A percentile compares a stretch with the other conserved stretches of the same genome.
phyloP scores from a whole-genome alignment of 2,797 vertebrate genomes.

The Hapalemur alaotrensis region DNA sequence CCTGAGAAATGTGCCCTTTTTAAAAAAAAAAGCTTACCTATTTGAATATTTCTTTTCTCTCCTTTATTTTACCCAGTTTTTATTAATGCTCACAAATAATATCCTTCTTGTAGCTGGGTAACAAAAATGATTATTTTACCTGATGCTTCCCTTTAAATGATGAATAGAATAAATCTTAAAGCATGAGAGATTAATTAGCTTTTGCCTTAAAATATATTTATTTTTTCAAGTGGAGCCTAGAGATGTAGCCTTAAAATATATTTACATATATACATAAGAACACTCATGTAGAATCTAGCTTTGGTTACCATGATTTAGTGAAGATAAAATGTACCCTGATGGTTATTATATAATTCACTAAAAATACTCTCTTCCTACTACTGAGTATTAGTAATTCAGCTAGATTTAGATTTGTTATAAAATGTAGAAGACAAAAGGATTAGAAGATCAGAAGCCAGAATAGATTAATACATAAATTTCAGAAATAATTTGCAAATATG shows the following conservation, averaged over 20 bases:
- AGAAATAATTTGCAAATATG: background rate
- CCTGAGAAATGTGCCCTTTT: background rate
- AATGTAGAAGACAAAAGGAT: background rate
- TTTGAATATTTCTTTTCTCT: background rate
- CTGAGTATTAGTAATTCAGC: background rate
- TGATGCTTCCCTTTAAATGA: background rate
- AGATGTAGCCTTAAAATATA: background rate
- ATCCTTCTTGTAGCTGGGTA: background rate
- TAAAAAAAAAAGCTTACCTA: background rate
- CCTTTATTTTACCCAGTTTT: background rate
- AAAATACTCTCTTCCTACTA: background rate
- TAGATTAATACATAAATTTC: background rate
- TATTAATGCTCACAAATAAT: background rate
- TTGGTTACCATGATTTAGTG: background rate
- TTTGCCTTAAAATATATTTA: background rate
- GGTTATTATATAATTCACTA: background rate
- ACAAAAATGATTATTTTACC: slow-evolving; percentile 3
- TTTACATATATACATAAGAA: background rate
- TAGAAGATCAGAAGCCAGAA: background rate
- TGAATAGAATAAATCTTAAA: background rate
- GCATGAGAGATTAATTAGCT: background rate
- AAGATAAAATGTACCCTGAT: background rate
- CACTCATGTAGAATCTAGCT: background rate
- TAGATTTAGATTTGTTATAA: slow-evolving; percentile 17
- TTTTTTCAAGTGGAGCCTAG: background rate